Percentiles rank a stretch among this genome's conserved stretches.
phyloP scores from a whole-genome alignment of 2,797 vertebrate species.

The Tolypeutes matacus region DNA sequence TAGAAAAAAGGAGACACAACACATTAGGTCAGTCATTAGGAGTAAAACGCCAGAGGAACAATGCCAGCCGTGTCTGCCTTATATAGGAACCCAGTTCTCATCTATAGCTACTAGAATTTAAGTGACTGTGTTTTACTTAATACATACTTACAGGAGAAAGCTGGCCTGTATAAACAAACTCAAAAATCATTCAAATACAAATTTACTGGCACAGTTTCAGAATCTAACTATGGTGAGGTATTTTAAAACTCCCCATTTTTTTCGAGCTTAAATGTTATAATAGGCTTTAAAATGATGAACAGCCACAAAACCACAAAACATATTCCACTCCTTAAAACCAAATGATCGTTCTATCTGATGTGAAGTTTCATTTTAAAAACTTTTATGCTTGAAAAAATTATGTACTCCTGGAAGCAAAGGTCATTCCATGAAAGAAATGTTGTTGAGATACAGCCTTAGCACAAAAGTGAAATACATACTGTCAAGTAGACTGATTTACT shows the following conservation, averaged over 20 bases:
- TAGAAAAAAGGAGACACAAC: slow-evolving; percentile 57
- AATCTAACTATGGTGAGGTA: slow-evolving; percentile 44
- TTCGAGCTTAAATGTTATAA: slow-evolving; percentile 71
- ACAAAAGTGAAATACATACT: slow-evolving; percentile 15
- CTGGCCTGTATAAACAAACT: slow-evolving; percentile 65
- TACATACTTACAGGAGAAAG: slow-evolving; percentile 59
- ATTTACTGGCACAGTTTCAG: slow-evolving; percentile 54
- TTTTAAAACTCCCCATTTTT: slow-evolving; percentile 68
- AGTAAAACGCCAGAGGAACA: slow-evolving; percentile 37
- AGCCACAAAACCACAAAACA: slow-evolving; percentile 52
- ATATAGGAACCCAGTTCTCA: background rate
- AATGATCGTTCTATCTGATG: slow-evolving; percentile 72
- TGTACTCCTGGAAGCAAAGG: slow-evolving; percentile 55
- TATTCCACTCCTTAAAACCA: slow-evolving; percentile 55
- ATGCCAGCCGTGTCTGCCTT: background rate
- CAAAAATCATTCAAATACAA: slow-evolving; percentile 58
- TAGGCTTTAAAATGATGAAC: slow-evolving; percentile 78
- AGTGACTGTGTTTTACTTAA: slow-evolving; percentile 53
- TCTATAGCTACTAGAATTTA: background rate
- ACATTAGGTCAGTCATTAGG: slow-evolving; percentile 55
- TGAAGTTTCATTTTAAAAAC: slow-evolving; percentile 75
- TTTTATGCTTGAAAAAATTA: slow-evolving; percentile 49
- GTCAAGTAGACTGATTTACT: slow-evolving; percentile 40
- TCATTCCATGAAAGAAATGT: slow-evolving; percentile 72
- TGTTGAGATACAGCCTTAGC: slow-evolving; percentile 5